Conservation (phyloP, 2,797 vertebrate species). For the Clarias pachynema region DNA sequence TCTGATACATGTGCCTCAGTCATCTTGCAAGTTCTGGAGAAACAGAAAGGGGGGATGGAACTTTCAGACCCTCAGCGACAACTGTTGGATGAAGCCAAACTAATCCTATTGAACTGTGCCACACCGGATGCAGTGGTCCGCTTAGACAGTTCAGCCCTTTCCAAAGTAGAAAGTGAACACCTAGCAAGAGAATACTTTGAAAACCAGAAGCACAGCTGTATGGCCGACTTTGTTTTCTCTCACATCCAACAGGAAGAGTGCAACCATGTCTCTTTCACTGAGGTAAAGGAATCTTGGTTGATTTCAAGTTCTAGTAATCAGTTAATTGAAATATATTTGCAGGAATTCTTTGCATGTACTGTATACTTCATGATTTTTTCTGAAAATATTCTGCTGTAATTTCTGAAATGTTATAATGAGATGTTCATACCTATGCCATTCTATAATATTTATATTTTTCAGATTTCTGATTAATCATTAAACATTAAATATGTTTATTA, state of each 20-base stretch:
- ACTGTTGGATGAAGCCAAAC: slow-evolving; percentile 73
- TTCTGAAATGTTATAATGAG: neutral
- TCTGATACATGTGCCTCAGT: slow-evolving; percentile 89
- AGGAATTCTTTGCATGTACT: neutral
- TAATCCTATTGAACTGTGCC: slow-evolving; percentile 85
- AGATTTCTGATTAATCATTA: neutral
- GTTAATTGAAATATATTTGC: neutral
- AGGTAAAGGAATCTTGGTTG: slow-evolving; percentile 75
- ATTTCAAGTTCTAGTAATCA: neutral
- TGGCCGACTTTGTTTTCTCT: slow-evolving; percentile 81
- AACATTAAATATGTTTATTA: neutral
- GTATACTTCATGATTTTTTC: neutral
- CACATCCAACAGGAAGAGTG: slow-evolving; percentile 58
- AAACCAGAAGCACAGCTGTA: slow-evolving; percentile 81
- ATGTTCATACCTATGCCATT: neutral
- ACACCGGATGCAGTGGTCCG: slow-evolving; percentile 91
- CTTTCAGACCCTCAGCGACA: slow-evolving; percentile 53
- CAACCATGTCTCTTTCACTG: slow-evolving; percentile 74
- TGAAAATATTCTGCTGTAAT: neutral
- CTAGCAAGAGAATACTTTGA: slow-evolving; percentile 79
- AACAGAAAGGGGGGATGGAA: slow-evolving; percentile 54
- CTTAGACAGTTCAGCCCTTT: slow-evolving; percentile 68
- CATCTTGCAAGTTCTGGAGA: slow-evolving; percentile 81
- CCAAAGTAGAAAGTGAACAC: slow-evolving; percentile 62
- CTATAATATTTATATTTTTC: neutral